Percentiles rank a stretch among this genome's conserved stretches.
phyloP scores from a whole-genome alignment of 2,888 invertebrate genomes.

The Bombyx huttoni region DNA sequence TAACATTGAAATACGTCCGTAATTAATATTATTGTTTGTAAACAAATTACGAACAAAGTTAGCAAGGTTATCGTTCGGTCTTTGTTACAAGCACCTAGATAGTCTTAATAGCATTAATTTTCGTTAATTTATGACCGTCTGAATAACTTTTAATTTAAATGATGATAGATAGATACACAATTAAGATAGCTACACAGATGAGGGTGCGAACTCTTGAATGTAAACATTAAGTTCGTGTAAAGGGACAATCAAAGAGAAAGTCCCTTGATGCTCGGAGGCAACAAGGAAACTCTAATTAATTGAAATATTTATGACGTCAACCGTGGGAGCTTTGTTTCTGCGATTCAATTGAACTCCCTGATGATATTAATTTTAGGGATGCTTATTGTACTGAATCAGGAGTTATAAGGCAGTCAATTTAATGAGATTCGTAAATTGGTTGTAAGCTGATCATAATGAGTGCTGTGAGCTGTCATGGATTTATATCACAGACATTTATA shows the following conservation, averaged over 20 bases:
- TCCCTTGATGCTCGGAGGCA: conserved; percentile 19
- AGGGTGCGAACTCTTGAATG: conserved; percentile 31
- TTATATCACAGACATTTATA: no score
- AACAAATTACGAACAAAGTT: conserved; percentile 20
- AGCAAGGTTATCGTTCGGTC: conserved; percentile 19
- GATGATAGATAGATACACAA: conserved; percentile 16
- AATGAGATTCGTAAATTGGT: neutral
- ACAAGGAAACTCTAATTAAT: conserved; percentile 40
- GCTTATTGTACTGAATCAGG: neutral
- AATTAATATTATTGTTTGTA: conserved; percentile 20
- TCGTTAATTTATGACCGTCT: conserved; percentile 15
- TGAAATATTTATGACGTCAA: conserved; percentile 35
- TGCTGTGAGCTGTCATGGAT: conserved; percentile 4
- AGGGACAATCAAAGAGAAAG: conserved; percentile 35
- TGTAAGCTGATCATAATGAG: conserved; percentile 7
- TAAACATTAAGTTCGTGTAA: conserved; percentile 40
- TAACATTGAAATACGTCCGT: conserved; percentile 9
- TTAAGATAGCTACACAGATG: conserved; percentile 18
- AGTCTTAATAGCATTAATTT: conserved; percentile 16
- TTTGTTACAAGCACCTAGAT: conserved; percentile 9
- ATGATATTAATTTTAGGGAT: neutral
- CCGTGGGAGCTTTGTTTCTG: neutral
- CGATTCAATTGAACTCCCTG: neutral
- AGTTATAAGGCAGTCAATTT: neutral
- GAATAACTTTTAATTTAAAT: conserved; percentile 22